Base-by-base conservation (phyloP, 2,888 invertebrate species). In the Lasioglossum vierecki region DNA sequence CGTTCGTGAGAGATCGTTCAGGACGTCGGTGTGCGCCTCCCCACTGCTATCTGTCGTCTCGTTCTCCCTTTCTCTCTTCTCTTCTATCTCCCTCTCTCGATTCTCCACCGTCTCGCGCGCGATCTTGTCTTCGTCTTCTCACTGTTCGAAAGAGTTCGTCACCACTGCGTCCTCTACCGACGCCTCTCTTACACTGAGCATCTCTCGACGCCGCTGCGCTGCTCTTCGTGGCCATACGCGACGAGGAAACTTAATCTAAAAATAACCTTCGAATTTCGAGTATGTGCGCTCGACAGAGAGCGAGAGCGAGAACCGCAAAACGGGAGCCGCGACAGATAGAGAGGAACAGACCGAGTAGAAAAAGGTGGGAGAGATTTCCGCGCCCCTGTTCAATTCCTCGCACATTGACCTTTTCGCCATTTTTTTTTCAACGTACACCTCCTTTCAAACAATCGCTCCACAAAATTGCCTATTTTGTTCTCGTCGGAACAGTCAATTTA, bases 111-210 rank as follows among this genome's bases (percentile, higher is more conserved):
- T 53, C 9, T 83, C 79, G 60, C 81, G 68, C 76, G 35, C 41
- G 68, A 35, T 66, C 68, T 41, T 22, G 22, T 72, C 79, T 66
- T 66, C 35, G 66, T 66, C 86, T 89, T 88, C 87, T 86, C 88
- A 84, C 84, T 86, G 83, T 60, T 89, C 83, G 82, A 84, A 68
- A 82, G 85, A 91, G 84, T 89, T 83, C 89, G 91, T 89, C 88
- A 90, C 91, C 88, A 88, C 90, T 92, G 94, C 93, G 93, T 94
- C 93, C 91, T 90, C 92, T 91, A 91, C 92, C 93, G 93, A 93
- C 94, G 94, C 92, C 92, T 93, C 92, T 93, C 91, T 93, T 93
- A 93, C 92, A 95, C 94, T 95, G 94, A 90, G 83, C 79, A 76
- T 73, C 66, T 66, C 66, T 35, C 66, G 78, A 44, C 89, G 90